Percentiles rank a stretch among this genome's conserved stretches.
These are phyloP conservation scores for Acronicta psi DNA, from an alignment of 2,888 invertebrate genomes.

Conservation along the genomic window DNA sequence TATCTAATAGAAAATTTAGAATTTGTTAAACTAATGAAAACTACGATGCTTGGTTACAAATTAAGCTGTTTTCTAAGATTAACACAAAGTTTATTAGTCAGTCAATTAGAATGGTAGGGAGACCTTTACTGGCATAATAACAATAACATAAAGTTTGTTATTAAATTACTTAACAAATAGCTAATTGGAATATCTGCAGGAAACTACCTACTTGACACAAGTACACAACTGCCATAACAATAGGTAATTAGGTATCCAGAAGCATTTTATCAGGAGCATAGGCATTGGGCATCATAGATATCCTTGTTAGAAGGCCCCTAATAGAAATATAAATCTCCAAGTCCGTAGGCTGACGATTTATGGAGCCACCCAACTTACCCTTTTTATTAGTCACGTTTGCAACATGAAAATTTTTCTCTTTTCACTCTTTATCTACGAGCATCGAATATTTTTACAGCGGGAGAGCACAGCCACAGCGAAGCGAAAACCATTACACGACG, in stretches of 20 bases:
- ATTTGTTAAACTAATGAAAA: too few species aligned
- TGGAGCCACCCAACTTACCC: conserved; percentile 74
- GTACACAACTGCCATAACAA: conserved; percentile 14
- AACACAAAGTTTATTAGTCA: too few species aligned
- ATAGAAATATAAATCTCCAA: conserved; percentile 84
- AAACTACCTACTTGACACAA: conserved; percentile 12
- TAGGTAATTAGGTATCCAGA: conserved; percentile 33
- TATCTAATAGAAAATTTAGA: too few species aligned
- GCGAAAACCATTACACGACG: conserved; percentile 55
- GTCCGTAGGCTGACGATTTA: conserved; percentile 75
- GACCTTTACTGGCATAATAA: too few species aligned
- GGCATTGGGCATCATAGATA: conserved; percentile 48
- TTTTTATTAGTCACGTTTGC: conserved; percentile 83
- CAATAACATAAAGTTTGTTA: too few species aligned
- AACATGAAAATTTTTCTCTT: conserved; percentile 72
- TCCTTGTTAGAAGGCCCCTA: conserved; percentile 66
- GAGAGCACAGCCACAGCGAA: conserved; percentile 45
- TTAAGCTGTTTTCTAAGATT: too few species aligned
- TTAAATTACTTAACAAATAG: too few species aligned
- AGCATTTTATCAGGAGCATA: conserved; percentile 23
- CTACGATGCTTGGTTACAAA: too few species aligned
- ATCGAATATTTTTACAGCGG: conserved; percentile 57
- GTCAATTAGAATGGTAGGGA: too few species aligned
- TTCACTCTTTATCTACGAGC: conserved; percentile 64
- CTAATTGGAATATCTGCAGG: too few species aligned